phyloP scores from a whole-genome alignment of 2,888 invertebrate genomes.

The Chesias legatella region DNA sequence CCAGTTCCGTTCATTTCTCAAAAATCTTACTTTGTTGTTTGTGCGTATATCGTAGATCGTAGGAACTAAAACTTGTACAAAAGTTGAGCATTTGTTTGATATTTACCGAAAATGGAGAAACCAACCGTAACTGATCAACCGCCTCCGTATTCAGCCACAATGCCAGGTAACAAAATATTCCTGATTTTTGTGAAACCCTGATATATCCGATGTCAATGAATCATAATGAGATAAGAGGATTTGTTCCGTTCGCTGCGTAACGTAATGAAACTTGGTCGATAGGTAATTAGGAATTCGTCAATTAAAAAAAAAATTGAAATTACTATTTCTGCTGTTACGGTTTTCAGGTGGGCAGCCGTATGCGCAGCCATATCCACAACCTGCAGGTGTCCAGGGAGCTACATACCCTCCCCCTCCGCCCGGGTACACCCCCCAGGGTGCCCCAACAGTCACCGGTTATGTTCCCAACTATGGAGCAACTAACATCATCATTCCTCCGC shows the following conservation, averaged over 20 bases:
- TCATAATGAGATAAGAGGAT: conserved; percentile 53
- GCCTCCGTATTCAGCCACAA: conserved; percentile 75
- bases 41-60: conserved; percentile 18
- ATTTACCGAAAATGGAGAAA: conserved; percentile 54
- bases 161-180: conserved; percentile 46
- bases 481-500: conserved; percentile 84
- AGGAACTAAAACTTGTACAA: conserved; percentile 9
- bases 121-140: conserved; percentile 66
- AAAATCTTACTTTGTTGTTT: conserved; percentile 17
- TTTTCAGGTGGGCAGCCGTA: conserved; percentile 40
- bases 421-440: conserved; percentile 75
- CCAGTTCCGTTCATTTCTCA: conserved; percentile 4
- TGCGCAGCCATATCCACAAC: conserved; percentile 31
- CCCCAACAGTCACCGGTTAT: conserved; percentile 66
- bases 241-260: conserved; percentile 36
- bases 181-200: conserved; percentile 30
- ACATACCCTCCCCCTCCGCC: conserved; percentile 76
- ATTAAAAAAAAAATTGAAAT: too few relatives aligned
- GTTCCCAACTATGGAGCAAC: conserved; percentile 82
- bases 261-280: conserved; percentile 24
- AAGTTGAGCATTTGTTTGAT: conserved; percentile 5
- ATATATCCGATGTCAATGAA: conserved; percentile 34
- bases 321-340: not conserved
- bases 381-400: conserved; percentile 35
- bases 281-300: too few relatives aligned